Percentiles rank a stretch among this genome's conserved stretches.
phyloP scores from a whole-genome alignment of 2,113 vertebrate genomes.

The Recurvirostra avosetta region DNA sequence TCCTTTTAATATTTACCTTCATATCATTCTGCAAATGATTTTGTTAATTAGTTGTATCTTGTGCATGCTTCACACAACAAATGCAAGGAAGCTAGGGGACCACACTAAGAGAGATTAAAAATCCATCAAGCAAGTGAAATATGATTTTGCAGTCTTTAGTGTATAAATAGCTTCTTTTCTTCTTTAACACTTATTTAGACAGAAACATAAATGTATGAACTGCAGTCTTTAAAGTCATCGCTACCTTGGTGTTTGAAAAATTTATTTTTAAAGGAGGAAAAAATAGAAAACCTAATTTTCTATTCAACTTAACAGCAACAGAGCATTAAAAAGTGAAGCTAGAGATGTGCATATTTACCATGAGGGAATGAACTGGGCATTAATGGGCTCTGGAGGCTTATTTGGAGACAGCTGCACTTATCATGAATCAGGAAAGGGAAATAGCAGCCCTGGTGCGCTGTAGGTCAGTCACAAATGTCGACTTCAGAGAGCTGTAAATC shows the following conservation, averaged over 20 bases:
- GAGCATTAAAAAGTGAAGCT: conserved; percentile 50
- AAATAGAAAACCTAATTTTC: conserved; percentile 41
- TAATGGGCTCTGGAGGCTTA: conserved; percentile 70
- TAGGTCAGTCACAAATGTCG: conserved; percentile 76
- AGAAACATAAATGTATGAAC: background rate
- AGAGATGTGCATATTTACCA: conserved; percentile 69
- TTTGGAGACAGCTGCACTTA: conserved; percentile 77
- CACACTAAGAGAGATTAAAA: conserved; percentile 50
- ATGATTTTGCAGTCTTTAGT: conserved; percentile 29
- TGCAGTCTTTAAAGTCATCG: conserved; percentile 11
- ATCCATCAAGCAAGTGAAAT: conserved; percentile 25
- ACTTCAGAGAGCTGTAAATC: conserved; percentile 74
- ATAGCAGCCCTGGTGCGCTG: conserved; percentile 70
- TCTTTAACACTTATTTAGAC: background rate
- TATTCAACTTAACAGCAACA: conserved; percentile 48
- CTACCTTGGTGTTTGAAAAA: background rate
- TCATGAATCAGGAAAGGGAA: conserved; percentile 75
- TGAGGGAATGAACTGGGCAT: conserved; percentile 56
- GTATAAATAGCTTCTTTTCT: background rate
- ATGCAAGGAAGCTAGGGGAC: background rate
- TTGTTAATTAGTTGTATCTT: conserved; percentile 73
- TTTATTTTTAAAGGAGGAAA: background rate
- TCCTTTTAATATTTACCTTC: conserved; percentile 74
- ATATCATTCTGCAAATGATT: conserved; percentile 63
- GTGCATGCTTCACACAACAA: background rate